Conservation (phyloP, 2,888 invertebrate species). For the Tanytarsus gracilentus region DNA sequence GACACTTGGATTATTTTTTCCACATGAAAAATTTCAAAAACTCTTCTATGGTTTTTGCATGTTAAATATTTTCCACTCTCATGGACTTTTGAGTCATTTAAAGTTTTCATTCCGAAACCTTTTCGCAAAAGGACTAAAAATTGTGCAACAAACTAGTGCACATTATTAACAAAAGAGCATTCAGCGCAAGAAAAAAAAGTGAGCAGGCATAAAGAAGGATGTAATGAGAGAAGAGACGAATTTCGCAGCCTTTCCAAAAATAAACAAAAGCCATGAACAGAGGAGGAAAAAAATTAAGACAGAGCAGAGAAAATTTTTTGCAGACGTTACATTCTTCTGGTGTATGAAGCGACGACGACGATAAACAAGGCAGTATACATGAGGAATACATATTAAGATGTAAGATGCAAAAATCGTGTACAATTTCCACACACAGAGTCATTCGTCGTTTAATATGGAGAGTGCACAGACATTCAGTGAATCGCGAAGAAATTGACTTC, state of each 20-base stretch:
- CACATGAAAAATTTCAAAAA: too few relatives aligned
- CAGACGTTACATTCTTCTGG: conserved; percentile 27
- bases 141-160: too few relatives aligned
- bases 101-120: too few relatives aligned
- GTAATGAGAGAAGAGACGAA: conserved; percentile 3
- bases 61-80: too few relatives aligned
- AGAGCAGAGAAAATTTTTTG: conserved; percentile 15
- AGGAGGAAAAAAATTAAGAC: conserved; percentile 21
- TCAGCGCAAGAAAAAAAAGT: too few relatives aligned
- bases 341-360: conserved; percentile 23
- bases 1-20: too few relatives aligned
- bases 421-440: conserved; percentile 6
- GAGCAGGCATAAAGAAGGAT: conserved; percentile 20
- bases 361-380: conserved; percentile 1
- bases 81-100: too few relatives aligned
- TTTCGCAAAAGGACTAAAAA: too few relatives aligned
- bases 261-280: conserved; percentile 17
- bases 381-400: conserved; percentile 25
- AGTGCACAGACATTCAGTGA: conserved; percentile 17
- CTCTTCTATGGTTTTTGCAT: too few relatives aligned
- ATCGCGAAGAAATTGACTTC: not conserved
- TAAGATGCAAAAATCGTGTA: conserved; percentile 27
- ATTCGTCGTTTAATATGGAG: not conserved
- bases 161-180: too few relatives aligned
- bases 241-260: conserved; percentile 22